Evolutionary conservation across 2,797 vertebrate species (phyloP), one percentile per base, ranked within the genome.

Genomic region (Rhadinocentrus ornatus): DNA sequence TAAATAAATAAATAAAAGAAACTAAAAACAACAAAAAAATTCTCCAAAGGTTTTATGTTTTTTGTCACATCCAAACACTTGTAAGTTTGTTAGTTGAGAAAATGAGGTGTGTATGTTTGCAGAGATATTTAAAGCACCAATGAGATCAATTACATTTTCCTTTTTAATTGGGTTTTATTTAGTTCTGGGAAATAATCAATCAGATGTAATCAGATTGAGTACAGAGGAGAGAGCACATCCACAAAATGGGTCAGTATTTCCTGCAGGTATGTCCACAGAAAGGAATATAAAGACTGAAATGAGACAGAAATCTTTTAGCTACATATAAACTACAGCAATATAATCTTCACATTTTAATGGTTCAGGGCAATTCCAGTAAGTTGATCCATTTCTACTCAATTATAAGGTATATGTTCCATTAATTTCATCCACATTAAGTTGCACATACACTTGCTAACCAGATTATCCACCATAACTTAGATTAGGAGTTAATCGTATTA

Each of bases 141-240:
- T 71, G 59, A 80, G 80, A 85, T 85, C 73, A 76, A 78, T 83
- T 55, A 29, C 63, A 57, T 79, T 75, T 77, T 73, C 32, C 66
- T 71, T 15, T 79, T 55, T 72, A 52, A 71, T 77, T 80, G 69
- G 24, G 82, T 74, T 59, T 56, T 26, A 79, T 74, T 84, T 29
- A 59, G 59, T 62, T 74, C 69, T 73, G 41, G 74, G 77, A 78
- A 48, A 26, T 4, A 48, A 48, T 8, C 67, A 66, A 80, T 82
- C 78, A 77, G 68, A 71, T 69, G 54, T 62, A 71, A 50, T 65
- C 9, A 37, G n/a, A n/a, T n/a, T n/a, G 34, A 55, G 44, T 37
- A 11, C 15, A 18, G 39, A 66, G 37, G 39, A 39, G 50, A 82
- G 66, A 44, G 52, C 63, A 59, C 70, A 62, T 78, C 58, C 24